Conservation (phyloP, 37 sponge, comb jelly and placozoan species). For the Amphimedon queenslandica region DNA sequence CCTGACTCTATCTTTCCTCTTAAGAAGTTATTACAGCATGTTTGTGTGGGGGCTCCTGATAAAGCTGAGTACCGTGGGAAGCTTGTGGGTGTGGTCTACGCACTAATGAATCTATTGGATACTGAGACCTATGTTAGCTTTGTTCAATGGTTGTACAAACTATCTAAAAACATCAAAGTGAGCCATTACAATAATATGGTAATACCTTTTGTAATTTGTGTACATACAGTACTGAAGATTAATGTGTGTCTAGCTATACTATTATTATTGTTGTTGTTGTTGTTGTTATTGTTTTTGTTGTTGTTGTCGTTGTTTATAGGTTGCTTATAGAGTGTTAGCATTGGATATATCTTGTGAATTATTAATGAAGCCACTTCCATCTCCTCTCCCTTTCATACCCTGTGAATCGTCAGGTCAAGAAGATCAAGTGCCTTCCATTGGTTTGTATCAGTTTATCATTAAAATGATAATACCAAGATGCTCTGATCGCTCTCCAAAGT, state of each 20-base stretch:
- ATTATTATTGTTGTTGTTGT: not conserved
- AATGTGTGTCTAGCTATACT: not conserved
- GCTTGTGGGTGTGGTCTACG: constrained; percentile 37
- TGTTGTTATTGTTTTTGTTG: not conserved
- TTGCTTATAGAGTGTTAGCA: constrained; percentile 58
- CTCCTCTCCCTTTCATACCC: too few species aligned
- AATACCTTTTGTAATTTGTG: not conserved
- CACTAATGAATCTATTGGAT: constrained; percentile 19
- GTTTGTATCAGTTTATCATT: constrained; percentile 50
- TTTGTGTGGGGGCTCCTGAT: constrained; percentile 65
- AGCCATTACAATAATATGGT: not conserved
- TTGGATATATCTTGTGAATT: constrained; percentile 51
- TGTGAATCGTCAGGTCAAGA: too few species aligned
- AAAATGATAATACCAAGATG: constrained; percentile 62
- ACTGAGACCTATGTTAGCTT: constrained; percentile 39
- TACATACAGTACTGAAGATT: not conserved
- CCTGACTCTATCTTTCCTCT: constrained; percentile 21
- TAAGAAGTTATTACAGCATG: constrained; percentile 55
- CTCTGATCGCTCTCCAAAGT: constrained; percentile 73
- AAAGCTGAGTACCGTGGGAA: constrained; percentile 70
- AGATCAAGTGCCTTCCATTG: constrained; percentile 27
- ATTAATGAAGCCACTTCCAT: constrained; percentile 11
- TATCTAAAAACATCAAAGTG: constrained; percentile 65
- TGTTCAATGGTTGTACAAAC: constrained; percentile 64
- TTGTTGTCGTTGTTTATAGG: constrained; percentile 20